Evolutionary conservation across 2,113 vertebrate species (phyloP).

Genomic region (Baryphthengus martii): DNA sequence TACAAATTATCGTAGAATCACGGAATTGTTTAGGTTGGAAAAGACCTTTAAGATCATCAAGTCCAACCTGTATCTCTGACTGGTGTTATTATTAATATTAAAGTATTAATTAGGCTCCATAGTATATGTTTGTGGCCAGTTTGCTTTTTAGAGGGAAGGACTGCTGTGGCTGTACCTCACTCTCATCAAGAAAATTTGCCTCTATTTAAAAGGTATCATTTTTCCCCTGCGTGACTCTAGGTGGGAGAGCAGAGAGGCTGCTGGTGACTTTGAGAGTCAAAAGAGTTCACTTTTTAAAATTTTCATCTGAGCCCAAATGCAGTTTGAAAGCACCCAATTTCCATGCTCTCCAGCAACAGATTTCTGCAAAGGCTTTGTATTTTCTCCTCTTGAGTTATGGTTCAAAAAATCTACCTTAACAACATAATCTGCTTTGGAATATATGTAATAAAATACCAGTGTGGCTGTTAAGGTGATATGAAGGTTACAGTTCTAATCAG

Average conservation of each 20-base stretch:
- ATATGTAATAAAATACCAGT: background rate
- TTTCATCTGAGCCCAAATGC: background rate
- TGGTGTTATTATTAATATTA: background rate
- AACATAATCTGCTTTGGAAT: background rate
- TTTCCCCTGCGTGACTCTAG: background rate
- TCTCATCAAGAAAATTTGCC: background rate
- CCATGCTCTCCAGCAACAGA: background rate
- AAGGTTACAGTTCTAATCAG: constrained; percentile 48
- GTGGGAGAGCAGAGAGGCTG: background rate
- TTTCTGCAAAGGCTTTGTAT: background rate
- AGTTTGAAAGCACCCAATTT: background rate
- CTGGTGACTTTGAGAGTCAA: background rate
- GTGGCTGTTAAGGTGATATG: constrained; percentile 18
- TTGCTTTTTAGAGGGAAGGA: background rate
- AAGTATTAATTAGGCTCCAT: background rate
- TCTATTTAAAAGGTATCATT: background rate
- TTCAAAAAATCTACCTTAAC: background rate
- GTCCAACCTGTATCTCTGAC: background rate
- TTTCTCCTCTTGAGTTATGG: background rate
- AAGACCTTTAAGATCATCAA: background rate
- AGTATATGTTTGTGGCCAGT: background rate
- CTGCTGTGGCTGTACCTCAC: background rate
- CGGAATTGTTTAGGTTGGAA: background rate
- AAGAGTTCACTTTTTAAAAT: background rate
- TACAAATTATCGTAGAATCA: background rate